Evolutionary conservation across 2,113 vertebrate genomes (phyloP), one percentile per base, ranked within the genome.

Genomic region (Solenodon paradoxus): DNA sequence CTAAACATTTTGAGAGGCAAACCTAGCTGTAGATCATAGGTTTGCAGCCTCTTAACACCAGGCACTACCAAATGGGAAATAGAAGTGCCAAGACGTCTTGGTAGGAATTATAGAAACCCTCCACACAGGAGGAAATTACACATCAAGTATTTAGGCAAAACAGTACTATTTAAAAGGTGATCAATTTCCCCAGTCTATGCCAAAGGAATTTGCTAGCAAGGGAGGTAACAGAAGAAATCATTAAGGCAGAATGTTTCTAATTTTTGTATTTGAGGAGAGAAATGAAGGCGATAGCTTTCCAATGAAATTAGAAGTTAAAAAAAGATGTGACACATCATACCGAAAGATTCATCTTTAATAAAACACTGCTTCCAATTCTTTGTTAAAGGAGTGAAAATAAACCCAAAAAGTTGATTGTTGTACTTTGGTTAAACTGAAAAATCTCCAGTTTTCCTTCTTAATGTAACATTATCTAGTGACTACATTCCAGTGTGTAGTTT

Each of bases 121-220:
- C 97, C 92, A 95, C 96, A 90, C 38, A 89, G 92, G 95, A 96
- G 55, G 87, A 84, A 97, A 97, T 97, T 97, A 86, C 78, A 45
- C 63, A 94, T 68, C 79, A 8, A 92, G 88, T 96, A 84, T 88
- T 98, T 97, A 96, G 49, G 95, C 87, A 93, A 97, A 97, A 98
- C 95, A 98, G 96, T 84, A 77, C 86, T 96, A 97, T 98, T 98
- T 92, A 98, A 97, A 96, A n/a, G 93, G 95, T 89, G 97, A 98
- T 95, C 97, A 95, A 92, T 97, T 97, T 93, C 97, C 88, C 92
- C 95, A 96, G 95, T 97, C 69, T 91, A 88, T 90, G 96, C 96
- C 81, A 83, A 96, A 98, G 93, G n/a, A 96, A 97, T 95, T 97
- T 96, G 90, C 90, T 94, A 97, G 92, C 42, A 68, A 96, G 92